These are phyloP conservation scores for Heliconius charithonia DNA, from an alignment of 2,888 invertebrate genomes.

Conservation along the genomic window DNA sequence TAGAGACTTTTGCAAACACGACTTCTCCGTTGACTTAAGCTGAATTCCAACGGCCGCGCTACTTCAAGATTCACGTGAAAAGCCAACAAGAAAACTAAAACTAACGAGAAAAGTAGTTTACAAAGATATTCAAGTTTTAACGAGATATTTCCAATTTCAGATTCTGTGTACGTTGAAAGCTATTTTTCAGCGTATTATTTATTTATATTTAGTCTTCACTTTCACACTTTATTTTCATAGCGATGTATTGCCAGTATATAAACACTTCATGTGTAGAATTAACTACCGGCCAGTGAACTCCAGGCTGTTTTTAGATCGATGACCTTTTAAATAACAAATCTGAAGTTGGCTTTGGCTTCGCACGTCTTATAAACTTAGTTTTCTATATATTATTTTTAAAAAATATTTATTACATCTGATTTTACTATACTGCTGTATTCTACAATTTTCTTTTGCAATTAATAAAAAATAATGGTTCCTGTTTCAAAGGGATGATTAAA, in stretches of 20 bases:
- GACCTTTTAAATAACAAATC: slow-evolving; percentile 45
- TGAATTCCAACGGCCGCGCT: slow-evolving; percentile 5
- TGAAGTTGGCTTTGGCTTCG: slow-evolving; percentile 19
- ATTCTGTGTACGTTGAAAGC: slow-evolving; percentile 2
- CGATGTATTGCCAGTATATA: slow-evolving; percentile 51
- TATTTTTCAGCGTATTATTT: slow-evolving; percentile 24
- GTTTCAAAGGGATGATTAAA: background rate
- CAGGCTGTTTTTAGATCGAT: slow-evolving; percentile 73
- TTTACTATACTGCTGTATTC: background rate
- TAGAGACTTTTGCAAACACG: background rate
- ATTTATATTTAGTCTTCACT: slow-evolving; percentile 38
- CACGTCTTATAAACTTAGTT: background rate
- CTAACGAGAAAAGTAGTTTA: slow-evolving; percentile 20
- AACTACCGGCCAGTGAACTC: slow-evolving; percentile 75
- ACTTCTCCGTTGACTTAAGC: slow-evolving; percentile 2
- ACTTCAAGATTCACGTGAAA: slow-evolving; percentile 11
- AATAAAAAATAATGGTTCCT: background rate
- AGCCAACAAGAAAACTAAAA: slow-evolving; percentile 13
- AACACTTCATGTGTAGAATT: slow-evolving; percentile 52
- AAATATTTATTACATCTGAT: background rate
- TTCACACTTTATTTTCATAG: slow-evolving; percentile 50
- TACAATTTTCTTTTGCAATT: background rate
- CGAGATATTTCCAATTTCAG: slow-evolving; percentile 12
- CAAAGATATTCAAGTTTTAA: slow-evolving; percentile 2
- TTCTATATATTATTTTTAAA: background rate